A percentile compares a stretch with the other conserved stretches of the same genome.
Evolutionary conservation across 2,888 invertebrate genomes (phyloP).

Genomic region (Heliconius charithonia): DNA sequence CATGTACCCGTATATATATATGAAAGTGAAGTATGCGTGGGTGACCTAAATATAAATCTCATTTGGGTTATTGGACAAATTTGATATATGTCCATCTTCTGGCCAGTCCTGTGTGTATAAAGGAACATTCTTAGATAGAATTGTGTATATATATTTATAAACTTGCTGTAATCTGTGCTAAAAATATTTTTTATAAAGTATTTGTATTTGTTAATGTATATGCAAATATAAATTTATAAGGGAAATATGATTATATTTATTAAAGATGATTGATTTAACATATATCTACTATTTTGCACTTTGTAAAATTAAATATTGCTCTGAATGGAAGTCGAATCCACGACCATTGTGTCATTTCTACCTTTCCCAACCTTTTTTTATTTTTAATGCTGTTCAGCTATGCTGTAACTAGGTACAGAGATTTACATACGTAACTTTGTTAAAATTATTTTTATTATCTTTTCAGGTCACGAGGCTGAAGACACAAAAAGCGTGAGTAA

Average conservation of each 20-base stretch:
- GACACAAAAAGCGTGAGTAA: slow-evolving; percentile 48
- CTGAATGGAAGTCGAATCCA: no score
- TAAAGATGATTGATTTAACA: no score
- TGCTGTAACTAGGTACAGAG: neutral
- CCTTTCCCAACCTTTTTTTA: no score
- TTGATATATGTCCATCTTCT: neutral
- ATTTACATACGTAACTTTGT: neutral
- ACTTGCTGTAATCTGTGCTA: no score
- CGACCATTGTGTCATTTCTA: no score
- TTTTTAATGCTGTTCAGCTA: neutral
- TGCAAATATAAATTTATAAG: no score
- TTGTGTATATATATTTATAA: neutral
- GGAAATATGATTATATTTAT: no score
- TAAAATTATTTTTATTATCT: neutral
- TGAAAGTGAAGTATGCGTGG: slow-evolving; percentile 12
- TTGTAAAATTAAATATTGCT: no score
- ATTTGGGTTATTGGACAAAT: slow-evolving; percentile 30
- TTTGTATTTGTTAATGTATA: no score
- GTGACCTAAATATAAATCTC: slow-evolving; percentile 31
- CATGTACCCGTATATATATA: neutral
- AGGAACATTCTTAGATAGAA: neutral
- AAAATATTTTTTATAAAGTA: no score
- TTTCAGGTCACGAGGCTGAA: slow-evolving; percentile 40
- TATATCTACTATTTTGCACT: no score
- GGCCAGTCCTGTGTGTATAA: neutral